Evolutionary conservation across 1,140 invertebrate genomes (phyloP).

Genomic region (Sogatella furcifera): DNA sequence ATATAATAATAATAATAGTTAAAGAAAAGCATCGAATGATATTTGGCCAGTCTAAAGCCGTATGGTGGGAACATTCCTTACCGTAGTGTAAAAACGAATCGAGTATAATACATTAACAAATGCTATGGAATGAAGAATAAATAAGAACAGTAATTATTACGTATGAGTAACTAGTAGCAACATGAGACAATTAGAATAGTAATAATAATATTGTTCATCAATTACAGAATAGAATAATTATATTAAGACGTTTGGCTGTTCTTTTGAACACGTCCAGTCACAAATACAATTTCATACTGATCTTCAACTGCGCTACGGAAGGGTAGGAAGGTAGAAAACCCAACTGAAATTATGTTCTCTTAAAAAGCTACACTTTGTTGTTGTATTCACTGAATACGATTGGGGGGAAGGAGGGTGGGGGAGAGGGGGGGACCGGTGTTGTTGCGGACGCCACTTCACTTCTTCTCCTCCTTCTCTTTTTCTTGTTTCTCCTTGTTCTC

Average conservation of each 20-base stretch:
- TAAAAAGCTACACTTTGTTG: conserved; percentile 14
- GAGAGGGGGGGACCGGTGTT: background rate
- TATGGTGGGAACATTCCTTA: too few species aligned
- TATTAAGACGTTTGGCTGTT: too few species aligned
- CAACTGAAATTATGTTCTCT: conserved; percentile 7
- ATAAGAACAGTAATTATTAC: conserved; percentile 8
- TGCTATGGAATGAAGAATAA: conserved; percentile 20
- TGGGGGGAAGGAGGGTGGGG: conserved; percentile 1
- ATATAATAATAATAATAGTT: too few species aligned
- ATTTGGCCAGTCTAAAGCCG: too few species aligned
- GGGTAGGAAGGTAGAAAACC: background rate
- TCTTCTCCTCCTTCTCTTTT: conserved; percentile 22
- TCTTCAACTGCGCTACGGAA: conserved; percentile 6
- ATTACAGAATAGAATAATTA: too few species aligned
- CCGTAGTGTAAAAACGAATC: too few species aligned
- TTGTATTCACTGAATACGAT: conserved; percentile 6
- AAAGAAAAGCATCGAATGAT: too few species aligned
- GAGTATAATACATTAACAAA: background rate
- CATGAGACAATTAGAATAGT: too few species aligned
- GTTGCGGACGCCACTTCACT: conserved; percentile 4
- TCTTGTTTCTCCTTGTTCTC: conserved; percentile 24
- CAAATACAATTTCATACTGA: conserved; percentile 8
- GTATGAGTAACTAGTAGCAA: background rate
- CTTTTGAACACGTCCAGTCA: conserved; percentile 1
- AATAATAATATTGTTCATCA: too few species aligned